A percentile compares a stretch with the other conserved stretches of the same genome.
Evolutionary conservation across 2,113 vertebrate genomes (phyloP).

Genomic region (Eleginops maclovinus): DNA sequence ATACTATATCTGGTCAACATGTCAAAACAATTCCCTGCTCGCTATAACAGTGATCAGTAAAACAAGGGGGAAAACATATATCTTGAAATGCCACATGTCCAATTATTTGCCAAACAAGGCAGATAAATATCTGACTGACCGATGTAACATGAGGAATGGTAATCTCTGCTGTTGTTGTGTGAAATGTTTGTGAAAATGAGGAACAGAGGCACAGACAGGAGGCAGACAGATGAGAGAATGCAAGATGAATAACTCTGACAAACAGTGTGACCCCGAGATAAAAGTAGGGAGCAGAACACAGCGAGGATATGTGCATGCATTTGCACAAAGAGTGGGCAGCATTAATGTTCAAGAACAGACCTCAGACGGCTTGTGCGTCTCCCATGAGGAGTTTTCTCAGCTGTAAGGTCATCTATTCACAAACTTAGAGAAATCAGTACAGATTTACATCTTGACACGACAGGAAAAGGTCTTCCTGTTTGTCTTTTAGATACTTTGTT

Average conservation of each 20-base stretch:
- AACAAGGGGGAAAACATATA: neutral
- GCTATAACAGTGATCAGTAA: neutral
- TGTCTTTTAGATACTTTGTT: neutral
- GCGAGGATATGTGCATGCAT: conserved; percentile 48
- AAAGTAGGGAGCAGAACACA: conserved; percentile 20
- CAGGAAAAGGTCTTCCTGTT: neutral
- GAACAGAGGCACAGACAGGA: conserved; percentile 8
- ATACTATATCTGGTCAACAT: neutral
- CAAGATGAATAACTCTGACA: conserved; percentile 58
- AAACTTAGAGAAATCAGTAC: neutral
- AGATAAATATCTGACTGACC: conserved; percentile 14
- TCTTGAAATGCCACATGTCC: conserved; percentile 14
- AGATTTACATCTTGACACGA: neutral
- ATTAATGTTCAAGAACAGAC: conserved; percentile 37
- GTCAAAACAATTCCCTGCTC: neutral
- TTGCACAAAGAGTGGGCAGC: conserved; percentile 41
- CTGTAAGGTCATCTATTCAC: conserved; percentile 20
- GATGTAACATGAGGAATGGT: conserved; percentile 21
- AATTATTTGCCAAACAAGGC: conserved; percentile 27
- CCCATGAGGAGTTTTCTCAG: conserved; percentile 2
- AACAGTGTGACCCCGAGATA: conserved; percentile 46
- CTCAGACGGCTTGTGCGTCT: neutral
- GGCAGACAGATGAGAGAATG: conserved; percentile 5
- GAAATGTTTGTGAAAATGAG: conserved; percentile 43
- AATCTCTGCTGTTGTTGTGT: conserved; percentile 24